Base-by-base conservation (phyloP, 2,113 vertebrate genomes). In the Montifringilla adamsi region DNA sequence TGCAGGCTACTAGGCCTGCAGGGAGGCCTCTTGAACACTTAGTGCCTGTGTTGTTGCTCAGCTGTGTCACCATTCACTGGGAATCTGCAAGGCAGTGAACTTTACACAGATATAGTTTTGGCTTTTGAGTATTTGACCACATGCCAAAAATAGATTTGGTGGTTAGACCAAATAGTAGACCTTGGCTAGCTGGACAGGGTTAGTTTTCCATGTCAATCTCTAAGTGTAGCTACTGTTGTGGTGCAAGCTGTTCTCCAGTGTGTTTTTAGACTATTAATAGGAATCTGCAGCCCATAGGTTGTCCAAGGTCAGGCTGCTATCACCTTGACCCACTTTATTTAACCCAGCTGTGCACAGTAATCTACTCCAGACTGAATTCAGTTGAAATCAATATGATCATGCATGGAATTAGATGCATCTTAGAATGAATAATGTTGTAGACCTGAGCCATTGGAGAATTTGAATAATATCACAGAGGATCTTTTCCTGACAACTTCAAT, bases 291-390 rank as follows among this genome's bases (percentile, higher is more conserved):
- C 17, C 23, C 17, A 16, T 21, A 73, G 53, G 41, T 79, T 87
- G 50, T 74, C 33, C 44, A 49, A 90, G 70, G 78, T 83, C 70
- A 87, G 64, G 59, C 47, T 82, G 2, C 78, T 95, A 31, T 66
- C 84, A 89, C 93, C 67, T 87, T 88, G 82, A 55, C 87, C 78
- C 91, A 13, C 59, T 90, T 94, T 41, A 44, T 94, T 87, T 95
- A 76, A 76, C 46, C 46, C 59, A 91, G 39, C 79, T 91, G 63
- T 91, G 78, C 78, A 41, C n/a, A 46, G 23, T 50, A 35, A 80
- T 84, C 53, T 93, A 53, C 62, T 94, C 23, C 46, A 86, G 39
- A 66, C 39, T 43, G 55, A 94, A 93, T 63, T 92, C 0, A 66
- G 76, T 79, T 86, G 72, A 86, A 93, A 84, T 94, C 82, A 47